phyloP scores from a whole-genome alignment of 1,140 invertebrate species.

The Lethrus apterus region DNA sequence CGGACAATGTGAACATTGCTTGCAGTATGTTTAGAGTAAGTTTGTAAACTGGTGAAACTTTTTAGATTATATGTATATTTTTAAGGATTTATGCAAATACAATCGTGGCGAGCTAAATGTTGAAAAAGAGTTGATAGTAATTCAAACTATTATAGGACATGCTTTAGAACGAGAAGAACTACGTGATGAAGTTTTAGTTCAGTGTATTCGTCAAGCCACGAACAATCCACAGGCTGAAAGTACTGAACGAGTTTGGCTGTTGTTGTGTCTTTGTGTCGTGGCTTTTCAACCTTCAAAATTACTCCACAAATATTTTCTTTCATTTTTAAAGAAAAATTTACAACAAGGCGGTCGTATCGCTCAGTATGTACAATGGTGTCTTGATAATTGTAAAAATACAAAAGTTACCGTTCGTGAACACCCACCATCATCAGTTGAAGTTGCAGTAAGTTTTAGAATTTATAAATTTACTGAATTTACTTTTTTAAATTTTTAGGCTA shows the following conservation, averaged over 20 bases:
- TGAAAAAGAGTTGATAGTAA: constrained; percentile 72
- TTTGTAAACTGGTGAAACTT: neutral
- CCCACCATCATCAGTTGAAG: constrained; percentile 87
- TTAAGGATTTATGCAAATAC: constrained; percentile 78
- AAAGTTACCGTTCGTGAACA: constrained; percentile 73
- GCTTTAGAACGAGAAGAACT: constrained; percentile 84
- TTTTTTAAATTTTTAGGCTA: constrained; percentile 53
- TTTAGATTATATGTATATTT: constrained; percentile 12
- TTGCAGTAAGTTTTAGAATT: constrained; percentile 80
- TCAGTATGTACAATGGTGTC: constrained; percentile 89
- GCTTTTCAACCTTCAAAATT: constrained; percentile 88
- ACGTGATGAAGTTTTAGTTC: constrained; percentile 82
- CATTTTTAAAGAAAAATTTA: constrained; percentile 69
- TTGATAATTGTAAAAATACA: constrained; percentile 85
- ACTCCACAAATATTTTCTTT: constrained; percentile 71
- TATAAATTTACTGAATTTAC: neutral
- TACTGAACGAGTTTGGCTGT: constrained; percentile 77
- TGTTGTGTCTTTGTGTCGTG: constrained; percentile 82
- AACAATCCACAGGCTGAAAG: constrained; percentile 78
- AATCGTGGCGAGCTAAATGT: constrained; percentile 75
- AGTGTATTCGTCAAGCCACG: constrained; percentile 77
- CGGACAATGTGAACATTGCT: constrained; percentile 84
- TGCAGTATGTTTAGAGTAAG: constrained; percentile 85
- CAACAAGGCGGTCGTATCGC: constrained; percentile 61
- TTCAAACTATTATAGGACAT: constrained; percentile 77